Conservation (phyloP, 2,888 invertebrate genomes). For the Apomyelois bistriatella region DNA sequence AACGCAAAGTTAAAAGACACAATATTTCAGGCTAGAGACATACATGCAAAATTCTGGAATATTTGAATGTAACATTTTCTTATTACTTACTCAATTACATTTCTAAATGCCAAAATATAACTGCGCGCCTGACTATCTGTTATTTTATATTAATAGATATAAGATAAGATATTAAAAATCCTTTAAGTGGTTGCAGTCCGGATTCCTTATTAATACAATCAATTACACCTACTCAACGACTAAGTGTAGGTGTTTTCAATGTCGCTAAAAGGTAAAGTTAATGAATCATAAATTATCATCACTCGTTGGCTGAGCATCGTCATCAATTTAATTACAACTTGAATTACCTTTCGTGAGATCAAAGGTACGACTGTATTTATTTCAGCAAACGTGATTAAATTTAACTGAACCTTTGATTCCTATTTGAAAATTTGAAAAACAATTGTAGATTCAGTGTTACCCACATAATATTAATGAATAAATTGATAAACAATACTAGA, state of each 20-base stretch:
- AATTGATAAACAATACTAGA: too few species aligned
- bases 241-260: conserved; percentile 16
- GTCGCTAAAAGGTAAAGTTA: conserved; percentile 34
- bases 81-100: too few species aligned
- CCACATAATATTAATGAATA: too few species aligned
- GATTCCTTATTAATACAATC: conserved; percentile 4
- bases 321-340: conserved; percentile 47
- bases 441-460: too few species aligned
- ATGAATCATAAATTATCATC: conserved; percentile 50
- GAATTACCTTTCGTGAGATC: conserved; percentile 35
- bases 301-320: conserved; percentile 39
- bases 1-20: too few species aligned
- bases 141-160: too few species aligned
- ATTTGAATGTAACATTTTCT: too few species aligned
- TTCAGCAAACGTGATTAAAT: conserved; percentile 18
- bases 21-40: too few species aligned
- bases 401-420: neutral
- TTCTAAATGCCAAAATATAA: too few species aligned
- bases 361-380: conserved; percentile 24
- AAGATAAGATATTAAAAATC: too few species aligned
- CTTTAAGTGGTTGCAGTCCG: neutral
- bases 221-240: neutral
- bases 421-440: neutral
- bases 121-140: too few species aligned
- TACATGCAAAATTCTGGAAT: too few species aligned